phyloP scores from a whole-genome alignment of 37 sponge, comb jelly and placozoan genomes.

The Eunapius fragilis region DNA sequence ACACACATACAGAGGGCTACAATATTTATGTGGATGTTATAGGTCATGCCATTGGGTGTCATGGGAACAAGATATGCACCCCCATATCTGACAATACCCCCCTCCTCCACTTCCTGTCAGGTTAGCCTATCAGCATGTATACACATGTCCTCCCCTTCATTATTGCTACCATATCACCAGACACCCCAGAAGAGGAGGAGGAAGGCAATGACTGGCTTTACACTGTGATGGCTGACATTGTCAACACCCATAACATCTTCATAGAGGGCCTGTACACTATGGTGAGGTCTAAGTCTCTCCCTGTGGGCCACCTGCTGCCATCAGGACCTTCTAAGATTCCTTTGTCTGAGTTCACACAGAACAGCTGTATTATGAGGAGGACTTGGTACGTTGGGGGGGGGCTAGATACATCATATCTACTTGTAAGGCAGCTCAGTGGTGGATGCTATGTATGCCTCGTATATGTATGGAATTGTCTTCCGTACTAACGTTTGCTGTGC shows the following conservation, averaged over 20 bases:
- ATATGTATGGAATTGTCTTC: too few relatives aligned
- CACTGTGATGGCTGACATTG: conserved; percentile 64
- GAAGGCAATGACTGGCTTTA: conserved; percentile 83
- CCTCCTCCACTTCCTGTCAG: conserved; percentile 48
- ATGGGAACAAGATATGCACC: conserved; percentile 41
- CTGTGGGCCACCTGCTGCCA: conserved; percentile 49
- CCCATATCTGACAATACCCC: conserved; percentile 47
- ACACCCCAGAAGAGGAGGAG: conserved; percentile 29
- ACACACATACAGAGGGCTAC: conserved; percentile 49
- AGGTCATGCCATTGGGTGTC: conserved; percentile 66
- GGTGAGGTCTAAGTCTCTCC: neutral
- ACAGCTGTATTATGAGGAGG: conserved; percentile 36
- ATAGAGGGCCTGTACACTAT: conserved; percentile 44
- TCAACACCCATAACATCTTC: conserved; percentile 44
- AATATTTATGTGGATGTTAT: conserved; percentile 63
- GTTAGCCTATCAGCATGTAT: neutral
- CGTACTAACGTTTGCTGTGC: too few relatives aligned
- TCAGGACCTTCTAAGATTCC: conserved; percentile 36
- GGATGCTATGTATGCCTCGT: too few relatives aligned
- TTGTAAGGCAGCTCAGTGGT: too few relatives aligned
- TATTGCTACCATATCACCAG: neutral
- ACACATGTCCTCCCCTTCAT: neutral
- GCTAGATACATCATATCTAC: too few relatives aligned
- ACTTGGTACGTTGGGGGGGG: neutral
- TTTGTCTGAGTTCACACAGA: conserved; percentile 26